phyloP scores from a whole-genome alignment of 2,888 invertebrate species.

The Sabatieria punctata region DNA sequence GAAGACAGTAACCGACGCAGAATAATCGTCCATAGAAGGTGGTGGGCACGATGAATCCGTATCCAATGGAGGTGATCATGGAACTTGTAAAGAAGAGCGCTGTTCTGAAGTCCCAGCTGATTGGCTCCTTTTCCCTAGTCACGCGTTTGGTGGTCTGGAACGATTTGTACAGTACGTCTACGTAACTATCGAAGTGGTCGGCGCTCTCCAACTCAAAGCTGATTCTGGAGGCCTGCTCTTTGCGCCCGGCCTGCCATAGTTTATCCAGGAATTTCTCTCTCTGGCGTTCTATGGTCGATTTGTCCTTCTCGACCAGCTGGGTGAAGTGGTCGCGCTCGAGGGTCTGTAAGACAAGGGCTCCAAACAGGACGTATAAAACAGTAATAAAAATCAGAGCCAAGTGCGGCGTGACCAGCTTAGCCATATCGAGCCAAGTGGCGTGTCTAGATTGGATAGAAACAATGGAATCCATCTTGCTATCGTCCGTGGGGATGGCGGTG shows the following conservation, averaged over 20 bases:
- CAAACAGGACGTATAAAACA: constrained; percentile 20
- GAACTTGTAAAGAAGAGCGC: constrained; percentile 20
- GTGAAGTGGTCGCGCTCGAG: constrained; percentile 14
- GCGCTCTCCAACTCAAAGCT: no score
- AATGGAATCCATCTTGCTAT: no score
- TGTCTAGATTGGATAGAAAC: no score
- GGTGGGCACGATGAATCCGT: constrained; percentile 24
- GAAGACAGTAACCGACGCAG: not conserved
- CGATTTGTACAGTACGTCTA: no score
- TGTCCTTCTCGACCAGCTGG: constrained; percentile 9
- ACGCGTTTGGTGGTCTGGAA: no score
- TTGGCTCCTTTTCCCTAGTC: no score
- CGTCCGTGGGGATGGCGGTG: no score
- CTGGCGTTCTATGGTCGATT: not conserved
- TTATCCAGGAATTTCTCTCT: not conserved
- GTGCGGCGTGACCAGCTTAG: constrained; percentile 14
- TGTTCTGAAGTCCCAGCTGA: constrained; percentile 18
- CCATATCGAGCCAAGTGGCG: not conserved
- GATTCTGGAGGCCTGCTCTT: no score
- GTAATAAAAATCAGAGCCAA: constrained; percentile 20
- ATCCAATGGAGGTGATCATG: constrained; percentile 21
- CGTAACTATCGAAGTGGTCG: no score
- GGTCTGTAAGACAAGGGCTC: constrained; percentile 17
- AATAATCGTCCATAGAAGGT: constrained; percentile 14
- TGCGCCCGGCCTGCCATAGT: not conserved